These are phyloP conservation scores for Odontomyia ornata DNA, from an alignment of 2,888 invertebrate species.

Conservation along the genomic window DNA sequence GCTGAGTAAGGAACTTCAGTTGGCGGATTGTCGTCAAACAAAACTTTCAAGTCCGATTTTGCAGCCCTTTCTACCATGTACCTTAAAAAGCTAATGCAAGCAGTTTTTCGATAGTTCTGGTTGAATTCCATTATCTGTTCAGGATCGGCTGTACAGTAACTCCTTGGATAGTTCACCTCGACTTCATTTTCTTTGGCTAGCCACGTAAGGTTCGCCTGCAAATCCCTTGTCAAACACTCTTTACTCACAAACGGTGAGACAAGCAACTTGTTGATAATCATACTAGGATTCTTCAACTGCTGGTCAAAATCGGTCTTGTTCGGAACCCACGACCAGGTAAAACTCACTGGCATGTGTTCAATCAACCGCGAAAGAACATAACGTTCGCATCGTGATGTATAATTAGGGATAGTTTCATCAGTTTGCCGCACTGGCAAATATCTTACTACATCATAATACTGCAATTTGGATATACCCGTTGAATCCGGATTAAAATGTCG, in stretches of 20 bases:
- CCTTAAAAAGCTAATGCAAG: slow-evolving; percentile 27
- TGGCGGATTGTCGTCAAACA: background rate
- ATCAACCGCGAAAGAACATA: slow-evolving; percentile 10
- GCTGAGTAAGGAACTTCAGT: slow-evolving; percentile 1
- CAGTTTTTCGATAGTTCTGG: slow-evolving; percentile 11
- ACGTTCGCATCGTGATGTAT: slow-evolving; percentile 24
- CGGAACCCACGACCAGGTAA: slow-evolving; percentile 33
- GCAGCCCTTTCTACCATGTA: slow-evolving; percentile 11
- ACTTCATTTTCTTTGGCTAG: background rate
- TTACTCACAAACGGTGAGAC: slow-evolving; percentile 22
- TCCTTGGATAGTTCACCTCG: slow-evolving; percentile 5
- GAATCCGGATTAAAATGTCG: background rate
- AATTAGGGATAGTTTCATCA: background rate
- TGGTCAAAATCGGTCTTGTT: slow-evolving; percentile 29
- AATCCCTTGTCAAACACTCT: background rate
- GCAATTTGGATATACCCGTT: background rate
- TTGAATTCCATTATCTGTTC: background rate
- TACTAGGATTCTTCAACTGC: background rate
- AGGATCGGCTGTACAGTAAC: background rate
- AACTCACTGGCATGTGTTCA: slow-evolving; percentile 4
- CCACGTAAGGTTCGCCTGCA: background rate
- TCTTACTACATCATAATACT: background rate
- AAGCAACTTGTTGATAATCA: slow-evolving; percentile 28
- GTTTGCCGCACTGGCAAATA: background rate
- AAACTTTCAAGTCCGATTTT: background rate